Evolutionary conservation across 2,888 invertebrate species (phyloP).

Genomic region (Netelia fuscicornis): DNA sequence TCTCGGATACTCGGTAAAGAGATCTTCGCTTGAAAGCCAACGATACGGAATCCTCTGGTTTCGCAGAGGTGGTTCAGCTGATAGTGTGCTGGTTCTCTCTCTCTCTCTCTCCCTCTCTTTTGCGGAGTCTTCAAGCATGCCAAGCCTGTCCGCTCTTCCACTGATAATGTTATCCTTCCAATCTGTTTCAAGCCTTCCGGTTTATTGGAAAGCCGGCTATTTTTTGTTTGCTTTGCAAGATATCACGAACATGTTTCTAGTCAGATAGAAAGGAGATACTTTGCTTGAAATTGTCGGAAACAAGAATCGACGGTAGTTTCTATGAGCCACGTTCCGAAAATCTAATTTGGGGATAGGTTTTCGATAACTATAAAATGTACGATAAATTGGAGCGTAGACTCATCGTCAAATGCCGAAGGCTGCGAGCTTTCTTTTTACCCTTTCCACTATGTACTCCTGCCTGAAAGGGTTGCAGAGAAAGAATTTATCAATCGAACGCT

Average conservation of each 20-base stretch:
- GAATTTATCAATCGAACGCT: constrained; percentile 24
- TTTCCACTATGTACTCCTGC: not conserved
- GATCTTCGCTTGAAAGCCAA: constrained; percentile 69
- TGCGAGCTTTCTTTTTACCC: not conserved
- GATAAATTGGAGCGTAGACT: not conserved
- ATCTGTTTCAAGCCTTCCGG: constrained; percentile 58
- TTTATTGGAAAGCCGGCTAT: constrained; percentile 47
- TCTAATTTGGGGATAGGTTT: not conserved
- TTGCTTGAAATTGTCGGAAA: constrained; percentile 11
- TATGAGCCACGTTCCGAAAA: not conserved
- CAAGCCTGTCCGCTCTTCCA: constrained; percentile 42
- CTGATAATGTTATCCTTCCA: constrained; percentile 62
- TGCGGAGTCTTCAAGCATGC: constrained; percentile 38
- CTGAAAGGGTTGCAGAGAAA: not conserved
- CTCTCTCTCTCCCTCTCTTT: constrained; percentile 9
- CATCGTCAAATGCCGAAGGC: not conserved
- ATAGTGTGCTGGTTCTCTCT: constrained; percentile 68
- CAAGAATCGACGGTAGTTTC: not conserved
- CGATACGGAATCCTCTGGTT: constrained; percentile 62
- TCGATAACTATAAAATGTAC: not conserved
- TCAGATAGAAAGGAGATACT: constrained; percentile 10
- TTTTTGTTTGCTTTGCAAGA: constrained; percentile 17
- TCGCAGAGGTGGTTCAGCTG: constrained; percentile 70
- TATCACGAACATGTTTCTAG: constrained; percentile 32
- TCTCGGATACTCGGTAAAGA: constrained; percentile 70